Conservation (phyloP, 1,140 invertebrate genomes). For the Cydia pomonella region DNA sequence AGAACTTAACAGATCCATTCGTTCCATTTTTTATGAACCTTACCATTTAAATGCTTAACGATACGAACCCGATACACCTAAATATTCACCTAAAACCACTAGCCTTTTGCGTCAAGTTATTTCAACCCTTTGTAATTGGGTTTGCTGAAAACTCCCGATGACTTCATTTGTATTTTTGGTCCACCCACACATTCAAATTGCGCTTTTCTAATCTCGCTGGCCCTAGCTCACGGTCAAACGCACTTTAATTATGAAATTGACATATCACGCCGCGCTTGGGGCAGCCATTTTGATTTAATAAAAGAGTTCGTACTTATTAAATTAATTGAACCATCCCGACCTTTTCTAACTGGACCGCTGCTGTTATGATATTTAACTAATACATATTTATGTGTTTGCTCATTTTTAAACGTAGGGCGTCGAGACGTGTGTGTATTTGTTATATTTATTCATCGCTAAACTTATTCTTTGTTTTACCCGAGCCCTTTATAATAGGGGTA, state of each 20-base stretch:
- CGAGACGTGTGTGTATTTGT: constrained; percentile 57
- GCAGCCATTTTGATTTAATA: constrained; percentile 73
- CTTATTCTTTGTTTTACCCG: constrained; percentile 28
- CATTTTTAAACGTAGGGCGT: constrained; percentile 55
- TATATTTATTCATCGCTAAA: constrained; percentile 52
- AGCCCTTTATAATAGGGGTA: constrained; percentile 24
- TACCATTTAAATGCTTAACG: too few species aligned
- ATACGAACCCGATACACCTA: too few species aligned
- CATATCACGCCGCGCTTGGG: constrained; percentile 65
- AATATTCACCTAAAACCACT: too few species aligned
- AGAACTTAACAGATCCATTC: too few species aligned
- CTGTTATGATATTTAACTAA: constrained; percentile 69
- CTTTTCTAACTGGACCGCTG: constrained; percentile 58
- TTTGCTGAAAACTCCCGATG: constrained; percentile 62
- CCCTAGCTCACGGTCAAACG: constrained; percentile 74
- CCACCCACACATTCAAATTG: constrained; percentile 67
- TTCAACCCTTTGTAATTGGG: constrained; percentile 69
- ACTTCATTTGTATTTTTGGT: constrained; percentile 61
- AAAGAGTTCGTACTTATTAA: constrained; percentile 72
- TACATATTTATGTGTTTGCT: constrained; percentile 79
- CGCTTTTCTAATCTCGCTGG: constrained; percentile 64
- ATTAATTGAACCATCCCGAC: constrained; percentile 65
- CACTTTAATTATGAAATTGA: constrained; percentile 80
- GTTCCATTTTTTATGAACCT: too few species aligned
- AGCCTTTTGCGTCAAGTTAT: constrained; percentile 43